phyloP scores from a whole-genome alignment of 30 jellyfish, hydroid and myxozoan species.

The Hydractinia symbiolongicarpus region DNA sequence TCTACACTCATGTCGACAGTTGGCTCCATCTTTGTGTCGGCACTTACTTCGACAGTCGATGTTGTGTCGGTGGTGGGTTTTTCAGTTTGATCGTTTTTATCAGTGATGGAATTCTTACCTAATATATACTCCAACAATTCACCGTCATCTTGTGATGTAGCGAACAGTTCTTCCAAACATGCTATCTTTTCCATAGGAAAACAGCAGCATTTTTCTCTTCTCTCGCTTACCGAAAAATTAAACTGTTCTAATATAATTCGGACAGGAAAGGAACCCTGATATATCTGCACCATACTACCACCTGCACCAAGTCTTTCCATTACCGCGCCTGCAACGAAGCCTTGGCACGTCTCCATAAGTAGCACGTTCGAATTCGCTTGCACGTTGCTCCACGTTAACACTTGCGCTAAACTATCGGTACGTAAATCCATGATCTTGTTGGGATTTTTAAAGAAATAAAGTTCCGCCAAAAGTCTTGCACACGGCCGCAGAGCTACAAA shows the following conservation, averaged over 20 bases:
- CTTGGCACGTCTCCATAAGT: constrained; percentile 66
- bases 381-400: constrained; percentile 58
- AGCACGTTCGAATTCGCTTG: constrained; percentile 69
- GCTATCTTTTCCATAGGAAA: constrained; percentile 49
- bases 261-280: constrained; percentile 69
- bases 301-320: constrained; percentile 76
- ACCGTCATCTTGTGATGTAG: constrained; percentile 13
- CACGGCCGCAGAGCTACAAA: constrained; percentile 61
- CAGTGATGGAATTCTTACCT: not conserved
- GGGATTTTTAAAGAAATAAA: constrained; percentile 43
- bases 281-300: constrained; percentile 61
- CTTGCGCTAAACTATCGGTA: constrained; percentile 75
- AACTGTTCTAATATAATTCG: constrained; percentile 63
- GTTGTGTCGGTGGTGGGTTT: too few relatives aligned
- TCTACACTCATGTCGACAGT: not conserved
- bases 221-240: constrained; percentile 34
- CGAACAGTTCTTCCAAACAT: constrained; percentile 2
- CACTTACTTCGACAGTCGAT: not conserved
- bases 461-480: constrained; percentile 57
- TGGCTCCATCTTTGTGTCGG: not conserved
- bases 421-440: constrained; percentile 56
- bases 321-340: constrained; percentile 66
- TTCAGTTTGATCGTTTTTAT: not conserved
- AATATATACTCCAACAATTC: constrained; percentile 25
- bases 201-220: constrained; percentile 40